These are phyloP conservation scores for Yponomeuta sedellus DNA, from an alignment of 2,888 invertebrate species.

Conservation along the genomic window DNA sequence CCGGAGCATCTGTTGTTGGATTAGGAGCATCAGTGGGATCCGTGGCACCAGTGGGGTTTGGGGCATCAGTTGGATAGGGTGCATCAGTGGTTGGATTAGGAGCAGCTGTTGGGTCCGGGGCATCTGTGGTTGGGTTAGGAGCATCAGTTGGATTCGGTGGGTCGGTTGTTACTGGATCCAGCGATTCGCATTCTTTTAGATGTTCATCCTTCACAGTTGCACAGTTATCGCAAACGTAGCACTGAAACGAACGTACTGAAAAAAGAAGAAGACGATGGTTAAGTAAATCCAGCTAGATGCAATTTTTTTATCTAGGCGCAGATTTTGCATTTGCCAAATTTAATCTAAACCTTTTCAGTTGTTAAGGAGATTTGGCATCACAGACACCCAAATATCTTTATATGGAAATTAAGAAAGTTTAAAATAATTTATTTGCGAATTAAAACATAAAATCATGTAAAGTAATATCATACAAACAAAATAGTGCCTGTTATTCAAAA, in stretches of 20 bases:
- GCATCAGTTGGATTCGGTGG: slow-evolving; percentile 17
- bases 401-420: too few species aligned
- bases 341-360: too few species aligned
- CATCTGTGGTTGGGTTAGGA: slow-evolving; percentile 7
- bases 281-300: background rate
- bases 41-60: slow-evolving; percentile 15
- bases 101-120: slow-evolving; percentile 11
- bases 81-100: slow-evolving; percentile 3
- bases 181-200: slow-evolving; percentile 28
- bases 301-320: too few species aligned
- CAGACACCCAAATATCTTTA: too few species aligned
- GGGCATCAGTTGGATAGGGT: slow-evolving; percentile 10
- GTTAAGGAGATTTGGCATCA: too few species aligned
- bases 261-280: slow-evolving; percentile 20
- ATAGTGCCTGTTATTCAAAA: too few species aligned
- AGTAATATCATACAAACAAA: too few species aligned
- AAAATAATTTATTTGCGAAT: too few species aligned
- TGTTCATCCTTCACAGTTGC: slow-evolving; percentile 22
- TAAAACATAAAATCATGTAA: too few species aligned
- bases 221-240: slow-evolving; percentile 37
- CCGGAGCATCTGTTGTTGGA: background rate
- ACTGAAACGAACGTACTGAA: slow-evolving; percentile 37
- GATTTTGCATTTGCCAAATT: too few species aligned
- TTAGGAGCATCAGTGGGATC: slow-evolving; percentile 16
- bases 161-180: slow-evolving; percentile 18